Conservation (phyloP, 2,797 vertebrate species). For the Pempheris klunzingeri region DNA sequence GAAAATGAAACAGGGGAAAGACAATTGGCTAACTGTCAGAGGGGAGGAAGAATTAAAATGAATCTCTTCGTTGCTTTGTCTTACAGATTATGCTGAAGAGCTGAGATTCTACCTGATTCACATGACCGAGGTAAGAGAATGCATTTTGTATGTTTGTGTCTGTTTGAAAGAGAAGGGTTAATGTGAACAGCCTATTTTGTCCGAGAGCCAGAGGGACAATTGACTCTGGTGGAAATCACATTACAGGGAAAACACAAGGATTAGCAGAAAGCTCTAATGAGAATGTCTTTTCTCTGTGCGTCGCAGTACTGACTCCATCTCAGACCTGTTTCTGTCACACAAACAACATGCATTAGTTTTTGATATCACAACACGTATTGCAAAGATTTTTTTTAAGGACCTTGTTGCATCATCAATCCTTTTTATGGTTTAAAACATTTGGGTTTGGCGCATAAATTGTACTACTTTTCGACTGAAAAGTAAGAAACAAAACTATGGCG, state of each 20-base stretch:
- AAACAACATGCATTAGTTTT: constrained; percentile 11
- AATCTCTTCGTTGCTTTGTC: constrained; percentile 38
- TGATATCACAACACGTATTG: neutral
- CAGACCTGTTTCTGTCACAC: constrained; percentile 12
- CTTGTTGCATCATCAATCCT: neutral
- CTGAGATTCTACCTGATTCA: constrained; percentile 95
- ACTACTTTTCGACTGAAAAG: neutral
- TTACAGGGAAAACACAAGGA: constrained; percentile 72
- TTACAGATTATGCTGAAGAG: constrained; percentile 89
- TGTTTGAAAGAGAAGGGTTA: constrained; percentile 24
- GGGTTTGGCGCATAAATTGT: neutral
- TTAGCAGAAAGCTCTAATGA: constrained; percentile 75
- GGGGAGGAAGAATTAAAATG: neutral
- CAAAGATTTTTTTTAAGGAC: neutral
- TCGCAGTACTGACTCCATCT: constrained; percentile 31
- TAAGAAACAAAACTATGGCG: neutral
- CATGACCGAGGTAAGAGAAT: constrained; percentile 93
- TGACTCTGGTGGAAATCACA: constrained; percentile 74
- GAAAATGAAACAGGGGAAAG: neutral
- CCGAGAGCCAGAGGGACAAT: constrained; percentile 70
- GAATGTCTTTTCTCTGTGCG: constrained; percentile 60
- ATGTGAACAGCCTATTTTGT: constrained; percentile 54
- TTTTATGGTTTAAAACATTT: neutral
- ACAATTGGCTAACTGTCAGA: neutral
- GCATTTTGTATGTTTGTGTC: neutral